Percentiles rank a stretch among this genome's conserved stretches.
phyloP scores from a whole-genome alignment of 2,113 vertebrate genomes.

The Plecturocebus donacophilus region DNA sequence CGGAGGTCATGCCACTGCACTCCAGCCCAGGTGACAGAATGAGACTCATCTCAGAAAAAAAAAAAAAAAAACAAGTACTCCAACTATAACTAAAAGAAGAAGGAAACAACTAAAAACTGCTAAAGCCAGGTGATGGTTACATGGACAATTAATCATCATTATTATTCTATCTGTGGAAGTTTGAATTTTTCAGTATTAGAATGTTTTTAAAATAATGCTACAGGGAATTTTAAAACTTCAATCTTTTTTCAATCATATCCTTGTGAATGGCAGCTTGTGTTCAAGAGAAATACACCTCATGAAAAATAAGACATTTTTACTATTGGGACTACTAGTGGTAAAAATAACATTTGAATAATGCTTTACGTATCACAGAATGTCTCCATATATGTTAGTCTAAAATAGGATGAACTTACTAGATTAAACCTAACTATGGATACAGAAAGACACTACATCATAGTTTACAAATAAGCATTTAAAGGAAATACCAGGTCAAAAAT shows the following conservation, averaged over 20 bases:
- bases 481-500: not conserved
- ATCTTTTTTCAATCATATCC: not conserved
- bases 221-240: not conserved
- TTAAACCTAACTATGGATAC: not conserved
- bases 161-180: not conserved
- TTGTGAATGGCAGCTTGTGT: slow-evolving; percentile 43
- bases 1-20: too few relatives aligned
- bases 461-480: slow-evolving; percentile 40
- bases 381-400: not conserved
- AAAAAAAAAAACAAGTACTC: too few relatives aligned
- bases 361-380: not conserved
- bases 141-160: not conserved
- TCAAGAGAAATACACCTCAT: slow-evolving; percentile 25
- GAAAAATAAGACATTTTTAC: slow-evolving; percentile 9
- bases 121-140: not conserved
- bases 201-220: not conserved
- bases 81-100: not conserved
- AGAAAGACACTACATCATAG: not conserved
- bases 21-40: too few relatives aligned
- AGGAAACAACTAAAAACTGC: not conserved
- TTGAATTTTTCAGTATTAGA: not conserved
- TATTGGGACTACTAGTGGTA: not conserved
- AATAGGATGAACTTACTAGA: not conserved
- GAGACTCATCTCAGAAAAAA: too few relatives aligned
- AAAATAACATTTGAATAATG: not conserved